These are phyloP conservation scores for Exocentrus adspersus DNA, from an alignment of 2,888 invertebrate species.

Conservation along the genomic window DNA sequence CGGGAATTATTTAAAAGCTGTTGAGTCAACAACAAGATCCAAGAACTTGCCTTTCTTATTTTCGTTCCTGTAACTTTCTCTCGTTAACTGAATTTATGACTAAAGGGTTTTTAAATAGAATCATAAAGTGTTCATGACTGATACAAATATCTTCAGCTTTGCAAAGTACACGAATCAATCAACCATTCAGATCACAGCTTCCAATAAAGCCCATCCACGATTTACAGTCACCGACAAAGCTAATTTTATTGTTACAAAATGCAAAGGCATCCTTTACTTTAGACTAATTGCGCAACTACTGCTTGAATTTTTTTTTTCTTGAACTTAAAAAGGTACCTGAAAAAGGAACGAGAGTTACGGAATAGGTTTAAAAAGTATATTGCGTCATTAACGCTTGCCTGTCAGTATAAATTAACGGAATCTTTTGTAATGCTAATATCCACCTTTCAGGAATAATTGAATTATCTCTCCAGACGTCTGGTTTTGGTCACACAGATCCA, in stretches of 20 bases:
- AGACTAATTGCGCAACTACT: conserved; percentile 4
- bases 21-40: no score
- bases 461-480: neutral
- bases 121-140: no score
- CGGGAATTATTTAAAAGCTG: no score
- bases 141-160: no score
- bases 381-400: neutral
- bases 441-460: neutral
- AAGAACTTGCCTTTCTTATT: no score
- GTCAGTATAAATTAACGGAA: neutral
- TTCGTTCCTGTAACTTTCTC: no score
- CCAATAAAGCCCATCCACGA: conserved; percentile 1
- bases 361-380: neutral
- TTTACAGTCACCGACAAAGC: conserved; percentile 37
- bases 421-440: neutral
- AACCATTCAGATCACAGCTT: conserved; percentile 32
- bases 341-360: neutral
- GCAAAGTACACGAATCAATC: no score
- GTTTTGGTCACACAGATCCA: neutral
- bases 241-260: conserved; percentile 34
- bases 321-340: neutral
- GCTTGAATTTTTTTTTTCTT: neutral
- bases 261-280: conserved; percentile 34
- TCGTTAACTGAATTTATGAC: no score
- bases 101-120: no score